Conservation (phyloP, 2,888 invertebrate species). For the Ophonus ardosiacus region DNA sequence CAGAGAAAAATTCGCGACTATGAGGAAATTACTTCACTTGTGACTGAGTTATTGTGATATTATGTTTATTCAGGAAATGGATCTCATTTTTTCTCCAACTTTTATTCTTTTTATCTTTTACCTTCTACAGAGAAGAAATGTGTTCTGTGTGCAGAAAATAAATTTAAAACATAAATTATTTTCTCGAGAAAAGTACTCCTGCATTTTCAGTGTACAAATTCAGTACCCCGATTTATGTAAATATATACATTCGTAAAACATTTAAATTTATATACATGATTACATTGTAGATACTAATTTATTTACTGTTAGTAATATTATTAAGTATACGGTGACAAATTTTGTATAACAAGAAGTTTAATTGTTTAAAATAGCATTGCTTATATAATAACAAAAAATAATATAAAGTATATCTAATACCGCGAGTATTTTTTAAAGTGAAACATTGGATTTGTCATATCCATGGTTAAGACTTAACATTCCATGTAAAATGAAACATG, state of each 20-base stretch:
- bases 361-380: too few relatives aligned
- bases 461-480: too few relatives aligned
- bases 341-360: too few relatives aligned
- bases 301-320: too few relatives aligned
- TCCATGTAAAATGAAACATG: too few relatives aligned
- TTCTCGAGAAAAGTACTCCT: not conserved
- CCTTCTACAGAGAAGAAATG: not conserved
- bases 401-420: too few relatives aligned
- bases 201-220: not conserved
- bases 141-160: not conserved
- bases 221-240: not conserved
- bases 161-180: not conserved
- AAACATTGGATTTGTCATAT: too few relatives aligned
- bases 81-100: not conserved
- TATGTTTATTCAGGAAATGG: constrained; percentile 10
- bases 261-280: not conserved
- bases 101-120: not conserved
- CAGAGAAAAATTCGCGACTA: constrained; percentile 26
- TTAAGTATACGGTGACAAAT: too few relatives aligned
- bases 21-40: not conserved
- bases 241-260: not conserved
- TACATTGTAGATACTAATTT: not conserved
- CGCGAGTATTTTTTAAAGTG: too few relatives aligned
- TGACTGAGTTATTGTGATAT: constrained; percentile 5
- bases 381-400: too few relatives aligned